phyloP scores from a whole-genome alignment of 37 sponge, comb jelly and placozoan species.

The Spongilla lacustris region DNA sequence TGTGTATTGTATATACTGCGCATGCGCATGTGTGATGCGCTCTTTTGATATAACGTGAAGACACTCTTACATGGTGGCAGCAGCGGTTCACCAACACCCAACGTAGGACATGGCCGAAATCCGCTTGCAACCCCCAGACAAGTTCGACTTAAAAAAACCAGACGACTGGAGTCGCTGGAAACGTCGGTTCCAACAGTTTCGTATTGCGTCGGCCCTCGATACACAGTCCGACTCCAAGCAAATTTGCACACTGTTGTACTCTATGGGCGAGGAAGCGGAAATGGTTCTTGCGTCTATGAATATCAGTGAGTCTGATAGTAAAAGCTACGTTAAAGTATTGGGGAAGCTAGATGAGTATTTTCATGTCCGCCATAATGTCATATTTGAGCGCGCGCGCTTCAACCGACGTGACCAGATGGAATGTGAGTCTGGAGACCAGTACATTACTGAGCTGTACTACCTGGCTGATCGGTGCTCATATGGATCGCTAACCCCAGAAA shows the following conservation, averaged over 20 bases:
- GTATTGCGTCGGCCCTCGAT: constrained; percentile 25
- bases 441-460: constrained; percentile 22
- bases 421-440: constrained; percentile 21
- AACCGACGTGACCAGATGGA: constrained; percentile 17
- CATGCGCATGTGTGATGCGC: no score
- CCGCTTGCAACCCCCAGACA: constrained; percentile 27
- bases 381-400: constrained; percentile 33
- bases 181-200: constrained; percentile 24
- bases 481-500: constrained; percentile 15
- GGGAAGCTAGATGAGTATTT: constrained; percentile 28
- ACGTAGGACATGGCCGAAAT: constrained; percentile 17
- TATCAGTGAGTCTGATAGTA: constrained; percentile 22
- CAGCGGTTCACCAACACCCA: constrained; percentile 1
- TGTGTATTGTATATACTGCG: no score
- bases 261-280: constrained; percentile 48
- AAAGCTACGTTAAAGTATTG: constrained; percentile 27
- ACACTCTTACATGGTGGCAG: constrained; percentile 54
- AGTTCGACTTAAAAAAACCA: no score
- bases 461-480: constrained; percentile 29
- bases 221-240: constrained; percentile 22
- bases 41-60: no score
- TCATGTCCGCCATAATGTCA: constrained; percentile 33
- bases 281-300: constrained; percentile 22
- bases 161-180: constrained; percentile 35
- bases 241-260: constrained; percentile 42